Evolutionary conservation across 1,140 invertebrate genomes (phyloP).

Genomic region (Drosophila pseudoobscura): DNA sequence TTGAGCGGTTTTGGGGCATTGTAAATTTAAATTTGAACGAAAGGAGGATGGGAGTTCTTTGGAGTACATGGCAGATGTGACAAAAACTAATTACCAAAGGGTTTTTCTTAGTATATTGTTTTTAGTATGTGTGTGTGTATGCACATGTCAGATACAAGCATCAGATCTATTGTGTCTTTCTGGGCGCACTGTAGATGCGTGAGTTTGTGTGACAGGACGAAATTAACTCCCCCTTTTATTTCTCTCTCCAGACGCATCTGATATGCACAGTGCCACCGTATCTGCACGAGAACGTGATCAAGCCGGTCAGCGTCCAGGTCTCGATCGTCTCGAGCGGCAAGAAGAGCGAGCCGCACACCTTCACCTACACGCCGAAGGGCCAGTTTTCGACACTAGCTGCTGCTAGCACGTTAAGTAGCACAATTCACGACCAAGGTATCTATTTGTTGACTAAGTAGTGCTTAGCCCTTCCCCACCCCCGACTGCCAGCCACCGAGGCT

Average conservation of each 20-base stretch:
- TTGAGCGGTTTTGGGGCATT: no score
- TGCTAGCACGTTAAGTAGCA: constrained; percentile 79
- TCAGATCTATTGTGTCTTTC: no score
- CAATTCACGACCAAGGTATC: constrained; percentile 81
- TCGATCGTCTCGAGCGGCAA: constrained; percentile 94
- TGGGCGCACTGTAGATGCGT: no score
- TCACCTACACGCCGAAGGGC: constrained; percentile 90
- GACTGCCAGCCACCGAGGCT: no score
- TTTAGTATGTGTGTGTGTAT: no score
- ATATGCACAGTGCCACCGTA: constrained; percentile 95
- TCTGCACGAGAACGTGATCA: constrained; percentile 86
- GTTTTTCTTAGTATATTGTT: no score
- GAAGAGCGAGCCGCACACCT: constrained; percentile 93
- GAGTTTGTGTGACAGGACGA: no score
- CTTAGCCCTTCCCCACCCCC: constrained; percentile 1
- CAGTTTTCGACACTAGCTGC: constrained; percentile 75
- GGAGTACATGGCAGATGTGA: no score
- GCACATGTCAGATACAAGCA: no score
- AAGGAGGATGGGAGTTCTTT: no score
- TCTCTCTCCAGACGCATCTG: constrained; percentile 91
- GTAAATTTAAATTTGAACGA: no score
- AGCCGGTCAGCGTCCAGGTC: constrained; percentile 89
- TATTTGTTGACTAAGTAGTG: constrained; percentile 73
- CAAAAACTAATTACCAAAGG: no score
- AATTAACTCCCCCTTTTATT: background rate